Conservation (phyloP, 2,888 invertebrate species). For the Mesopsocus fuscifrons region DNA sequence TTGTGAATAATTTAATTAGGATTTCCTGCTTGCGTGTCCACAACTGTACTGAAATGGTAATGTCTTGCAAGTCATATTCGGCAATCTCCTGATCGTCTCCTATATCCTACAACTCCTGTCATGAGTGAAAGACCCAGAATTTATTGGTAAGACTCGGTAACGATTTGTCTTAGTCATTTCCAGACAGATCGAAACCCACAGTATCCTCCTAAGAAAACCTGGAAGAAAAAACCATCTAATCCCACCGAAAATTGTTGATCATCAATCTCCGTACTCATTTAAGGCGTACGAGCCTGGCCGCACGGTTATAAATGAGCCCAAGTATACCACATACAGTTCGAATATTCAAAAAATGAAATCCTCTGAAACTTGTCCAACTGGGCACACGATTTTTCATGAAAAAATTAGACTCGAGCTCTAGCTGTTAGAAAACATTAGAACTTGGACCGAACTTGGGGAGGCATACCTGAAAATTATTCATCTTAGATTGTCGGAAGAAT, state of each 20-base stretch:
- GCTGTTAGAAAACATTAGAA: neutral
- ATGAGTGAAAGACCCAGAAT: no score
- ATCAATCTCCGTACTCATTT: neutral
- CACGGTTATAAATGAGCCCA: neutral
- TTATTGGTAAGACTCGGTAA: no score
- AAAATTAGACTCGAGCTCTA: neutral
- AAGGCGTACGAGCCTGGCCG: neutral
- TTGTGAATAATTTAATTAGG: no score
- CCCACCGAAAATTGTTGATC: neutral
- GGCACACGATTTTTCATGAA: neutral
- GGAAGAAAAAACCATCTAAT: no score
- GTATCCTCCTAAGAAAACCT: no score
- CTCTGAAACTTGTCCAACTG: neutral
- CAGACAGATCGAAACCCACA: no score
- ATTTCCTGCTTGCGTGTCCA: no score
- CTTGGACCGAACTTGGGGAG: neutral
- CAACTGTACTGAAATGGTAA: no score
- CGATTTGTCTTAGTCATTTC: no score
- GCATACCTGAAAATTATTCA: neutral
- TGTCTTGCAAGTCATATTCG: no score
- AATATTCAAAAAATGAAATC: neutral
- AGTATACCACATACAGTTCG: neutral
- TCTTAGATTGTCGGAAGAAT: neutral
- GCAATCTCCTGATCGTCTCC: no score
- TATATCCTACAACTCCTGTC: no score